Evolutionary conservation across 2,888 invertebrate genomes (phyloP).

Genomic region (Megastigmus dorsalis): DNA sequence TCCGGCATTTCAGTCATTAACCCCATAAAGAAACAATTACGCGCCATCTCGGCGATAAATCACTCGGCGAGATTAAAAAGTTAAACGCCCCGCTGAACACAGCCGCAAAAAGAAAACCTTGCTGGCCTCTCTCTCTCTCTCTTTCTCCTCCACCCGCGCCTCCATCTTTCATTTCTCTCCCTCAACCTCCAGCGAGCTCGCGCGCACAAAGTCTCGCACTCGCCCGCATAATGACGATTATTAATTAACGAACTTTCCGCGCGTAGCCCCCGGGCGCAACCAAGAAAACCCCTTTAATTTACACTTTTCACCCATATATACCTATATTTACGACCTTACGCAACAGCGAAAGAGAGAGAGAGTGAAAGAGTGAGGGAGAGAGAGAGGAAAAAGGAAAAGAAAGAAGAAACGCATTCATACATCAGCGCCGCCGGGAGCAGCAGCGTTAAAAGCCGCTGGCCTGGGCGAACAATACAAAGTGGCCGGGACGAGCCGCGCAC

Average conservation of each 20-base stretch:
- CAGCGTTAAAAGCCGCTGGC: slow-evolving; percentile 9
- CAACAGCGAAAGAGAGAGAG: background rate
- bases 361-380: background rate
- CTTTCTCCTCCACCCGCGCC: background rate
- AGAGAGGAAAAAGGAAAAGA: background rate
- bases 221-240: slow-evolving; percentile 27
- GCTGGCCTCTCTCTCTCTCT: background rate
- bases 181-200: too few species aligned
- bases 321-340: slow-evolving; percentile 24
- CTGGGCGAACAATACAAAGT: slow-evolving; percentile 34
- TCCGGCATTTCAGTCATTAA: background rate
- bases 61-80: slow-evolving; percentile 28
- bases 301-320: background rate
- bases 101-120: slow-evolving; percentile 17
- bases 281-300: background rate
- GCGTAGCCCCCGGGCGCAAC: background rate
- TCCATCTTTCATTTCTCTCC: too few species aligned
- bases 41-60: slow-evolving; percentile 11
- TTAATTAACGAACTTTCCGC: slow-evolving; percentile 44
- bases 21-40: background rate
- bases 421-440: slow-evolving; percentile 7
- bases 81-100: slow-evolving; percentile 2
- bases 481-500: slow-evolving; percentile 13
- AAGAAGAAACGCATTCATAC: slow-evolving; percentile 5
- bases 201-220: too few species aligned